phyloP scores from a whole-genome alignment of 2,888 invertebrate species.

The Thera obeliscata region DNA sequence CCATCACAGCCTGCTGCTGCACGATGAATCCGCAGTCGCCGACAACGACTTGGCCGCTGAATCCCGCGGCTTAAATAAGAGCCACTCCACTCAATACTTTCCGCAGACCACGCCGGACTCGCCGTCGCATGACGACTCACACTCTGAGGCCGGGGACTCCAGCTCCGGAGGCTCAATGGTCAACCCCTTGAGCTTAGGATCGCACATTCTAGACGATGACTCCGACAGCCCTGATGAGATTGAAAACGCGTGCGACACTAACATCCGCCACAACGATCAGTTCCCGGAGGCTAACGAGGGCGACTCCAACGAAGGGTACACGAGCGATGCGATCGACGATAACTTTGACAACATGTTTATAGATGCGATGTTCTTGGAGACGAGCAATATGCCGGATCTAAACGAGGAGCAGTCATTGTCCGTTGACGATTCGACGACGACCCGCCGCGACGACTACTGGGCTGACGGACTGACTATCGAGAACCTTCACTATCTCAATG shows the following conservation, averaged over 20 bases:
- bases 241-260: constrained; percentile 64
- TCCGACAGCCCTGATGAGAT: constrained; percentile 42
- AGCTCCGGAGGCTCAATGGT: constrained; percentile 44
- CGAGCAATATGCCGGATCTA: constrained; percentile 70
- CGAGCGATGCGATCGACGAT: constrained; percentile 52
- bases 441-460: constrained; percentile 67
- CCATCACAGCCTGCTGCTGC: constrained; percentile 63
- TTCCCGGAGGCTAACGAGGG: constrained; percentile 71
- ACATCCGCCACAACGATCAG: constrained; percentile 74
- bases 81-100: constrained; percentile 63
- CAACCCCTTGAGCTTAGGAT: constrained; percentile 53
- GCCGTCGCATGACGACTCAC: constrained; percentile 29
- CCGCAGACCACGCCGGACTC: constrained; percentile 26
- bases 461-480: constrained; percentile 60
- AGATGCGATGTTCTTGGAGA: constrained; percentile 69
- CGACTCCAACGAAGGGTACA: constrained; percentile 26
- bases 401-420: constrained; percentile 74
- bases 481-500: constrained; percentile 67
- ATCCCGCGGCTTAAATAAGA: constrained; percentile 56
- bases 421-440: constrained; percentile 63
- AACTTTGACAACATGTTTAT: constrained; percentile 71
- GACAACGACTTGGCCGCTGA: constrained; percentile 58
- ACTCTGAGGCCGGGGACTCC: constrained; percentile 40
- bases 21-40: constrained; percentile 39
- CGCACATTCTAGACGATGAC: constrained; percentile 49